Base-by-base conservation (phyloP, 2,113 vertebrate genomes). In the Vidua macroura region DNA sequence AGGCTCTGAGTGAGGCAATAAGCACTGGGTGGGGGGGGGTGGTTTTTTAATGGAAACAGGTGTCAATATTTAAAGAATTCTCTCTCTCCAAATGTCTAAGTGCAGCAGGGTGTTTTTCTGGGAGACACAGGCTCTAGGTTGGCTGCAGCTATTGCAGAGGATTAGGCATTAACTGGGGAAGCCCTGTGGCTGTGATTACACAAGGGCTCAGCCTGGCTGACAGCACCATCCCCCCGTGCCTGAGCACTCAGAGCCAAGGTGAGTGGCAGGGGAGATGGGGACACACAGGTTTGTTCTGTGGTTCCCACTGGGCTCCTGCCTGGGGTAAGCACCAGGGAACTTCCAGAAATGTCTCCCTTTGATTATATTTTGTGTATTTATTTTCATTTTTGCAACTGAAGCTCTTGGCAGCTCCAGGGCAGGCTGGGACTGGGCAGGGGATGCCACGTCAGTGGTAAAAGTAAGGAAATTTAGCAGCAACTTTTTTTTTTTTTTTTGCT, bases 101-200 rank as follows among this genome's bases (percentile, higher is more conserved):
- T 46, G 66, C 53, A 85, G 69, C 3, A 3, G 44, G 23, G 25
- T 92, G 58, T 76, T 96, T 92, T 93, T 76, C 48, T 49, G 58
- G 68, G 52, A 63, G 83, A 78, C 56, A 20, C 22, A 11, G 6
- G 46, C 77, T 85, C 11, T 64, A 35, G 60, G 91, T 93, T 13
- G 0, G 91, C 41, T 3, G 15, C 52, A 82, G 69, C 94, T 72
- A 4, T 46, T 91, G 91, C 81, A n/a, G 49, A 28, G 91, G 94
- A 96, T 96, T 95, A 97, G 93, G 91, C 58, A 97, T 93, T 97
- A 97, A 95, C 95, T 6, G 58, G 70, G 86, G 66, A 86, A 93
- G 69, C 83, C 95, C 58, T 60, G 83, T 87, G 91, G 94, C 81
- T 63, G 56, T 78, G 88, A 35, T 94, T 94, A 84, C 51, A 63